Evolutionary conservation across 2,888 invertebrate genomes (phyloP), one percentile per base, ranked within the genome.

Genomic region (Carpatolechia fugitivella): DNA sequence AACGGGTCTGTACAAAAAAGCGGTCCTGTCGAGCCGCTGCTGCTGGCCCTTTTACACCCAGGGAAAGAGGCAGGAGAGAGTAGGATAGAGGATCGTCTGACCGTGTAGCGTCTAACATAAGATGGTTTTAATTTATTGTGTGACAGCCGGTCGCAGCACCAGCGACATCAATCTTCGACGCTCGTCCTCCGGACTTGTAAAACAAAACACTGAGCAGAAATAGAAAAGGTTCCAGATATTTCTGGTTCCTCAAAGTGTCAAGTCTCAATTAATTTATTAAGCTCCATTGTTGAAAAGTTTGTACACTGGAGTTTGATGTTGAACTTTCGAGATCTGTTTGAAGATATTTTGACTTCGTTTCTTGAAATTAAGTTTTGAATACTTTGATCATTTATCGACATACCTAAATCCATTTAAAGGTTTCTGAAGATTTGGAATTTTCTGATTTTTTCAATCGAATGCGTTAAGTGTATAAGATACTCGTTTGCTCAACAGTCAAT

Each of bases 1-100:
- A 87, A 85, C 86, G 81, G 88, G 76, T 72, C 76, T 77, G 76
- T 80, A 87, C 82, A 87, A 89, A 89, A 87, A 88, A 85, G 80
- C 72, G 70, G 82, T 81, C 80, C 77, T 78, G 74, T 72, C 52
- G 47, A 20, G 74, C 67, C 70, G 66, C 69, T 78, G 66, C 74
- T 74, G 71, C 64, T 68, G 68, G 87, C 85, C 79, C 80, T 79
- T 74, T 88, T 82, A 70, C 66, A 58, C 81, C 54, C 63, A 66
- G 72, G 72, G 65, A 58, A 63, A 59, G 47, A 61, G 54, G 63
- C 65, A 71, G 66, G 82, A 76, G 72, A 60, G 80, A 88, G 80
- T 68, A 72, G 78, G 85, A 85, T 75, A 75, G 74, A 69, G 61
- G 71, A 71, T 63, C 63, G 78, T 81, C 83, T 82, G 76, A 80